Conservation (phyloP, 1,140 invertebrate genomes). For the Aphaenogaster floridana region DNA sequence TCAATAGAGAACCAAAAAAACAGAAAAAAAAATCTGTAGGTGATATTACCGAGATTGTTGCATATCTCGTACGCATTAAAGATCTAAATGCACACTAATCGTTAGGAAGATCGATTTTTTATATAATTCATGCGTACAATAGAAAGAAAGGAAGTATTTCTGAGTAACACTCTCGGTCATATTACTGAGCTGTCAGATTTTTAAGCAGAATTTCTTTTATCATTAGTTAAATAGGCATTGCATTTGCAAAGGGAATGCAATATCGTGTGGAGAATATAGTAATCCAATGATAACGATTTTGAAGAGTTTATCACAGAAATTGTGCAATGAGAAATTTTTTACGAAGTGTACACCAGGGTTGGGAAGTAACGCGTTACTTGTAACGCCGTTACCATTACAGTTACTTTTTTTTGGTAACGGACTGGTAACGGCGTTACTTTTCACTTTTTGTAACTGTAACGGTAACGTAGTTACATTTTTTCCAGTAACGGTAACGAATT, state of each 20-base stretch:
- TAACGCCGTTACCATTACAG: too few relatives aligned
- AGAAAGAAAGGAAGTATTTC: neutral
- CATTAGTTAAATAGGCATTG: constrained; percentile 18
- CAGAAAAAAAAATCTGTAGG: constrained; percentile 5
- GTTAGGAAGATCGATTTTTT: constrained; percentile 12
- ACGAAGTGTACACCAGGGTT: constrained; percentile 24
- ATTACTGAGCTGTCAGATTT: constrained; percentile 32
- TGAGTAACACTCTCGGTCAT: constrained; percentile 40
- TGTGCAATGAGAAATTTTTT: constrained; percentile 23
- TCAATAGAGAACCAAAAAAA: constrained; percentile 48
- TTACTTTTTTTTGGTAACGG: too few relatives aligned
- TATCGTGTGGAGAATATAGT: constrained; percentile 61
- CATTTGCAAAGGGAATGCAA: constrained; percentile 21
- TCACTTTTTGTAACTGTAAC: too few relatives aligned
- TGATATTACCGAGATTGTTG: constrained; percentile 57
- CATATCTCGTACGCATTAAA: constrained; percentile 17
- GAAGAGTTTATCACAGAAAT: neutral
- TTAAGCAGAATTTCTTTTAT: constrained; percentile 42
- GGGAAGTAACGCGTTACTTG: too few relatives aligned
- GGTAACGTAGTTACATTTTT: too few relatives aligned
- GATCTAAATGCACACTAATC: neutral
- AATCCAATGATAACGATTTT: constrained; percentile 55
- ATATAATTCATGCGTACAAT: neutral
- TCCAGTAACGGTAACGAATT: too few relatives aligned
- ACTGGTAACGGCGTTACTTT: too few relatives aligned